Base-by-base conservation (phyloP, 92 coral and sea anemone species). In the Paramuricea clavata region DNA sequence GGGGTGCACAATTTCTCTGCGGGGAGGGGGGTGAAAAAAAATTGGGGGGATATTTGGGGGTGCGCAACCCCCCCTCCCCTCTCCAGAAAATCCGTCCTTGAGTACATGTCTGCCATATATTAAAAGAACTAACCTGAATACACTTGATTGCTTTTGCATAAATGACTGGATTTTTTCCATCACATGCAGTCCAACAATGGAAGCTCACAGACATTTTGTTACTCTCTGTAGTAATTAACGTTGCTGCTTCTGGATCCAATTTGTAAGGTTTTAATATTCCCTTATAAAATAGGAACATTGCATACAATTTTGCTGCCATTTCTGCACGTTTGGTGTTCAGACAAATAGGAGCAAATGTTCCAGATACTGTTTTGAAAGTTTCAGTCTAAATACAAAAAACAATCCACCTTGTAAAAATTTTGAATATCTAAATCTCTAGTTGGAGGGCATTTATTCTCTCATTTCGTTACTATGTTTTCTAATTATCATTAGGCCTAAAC, bases 241-340 rank as follows among this genome's bases (percentile, higher is more conserved):
- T 47, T 47, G 52, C 52, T 9, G 52, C 52, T 47, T 47, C 52
- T 47, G 52, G 52, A 47, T 13, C 35, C 35, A 25, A 7, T 25
- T 61, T 61, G 69, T 61, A 23, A 61, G 12, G 31, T 23, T 23
- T 22, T 19, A 61, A 61, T 61, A 61, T 6, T 6, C 69, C 69
- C 35, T 61, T 61, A 30, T 61, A 61, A 61, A 61, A 61, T 5
- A 61, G 31, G 69, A 23, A 6, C 11, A 61, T 61, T 6, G 69
- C 27, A 30, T 61, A 61, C 31, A 61, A 30, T 61, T 61, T 61
- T 61, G 69, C 69, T 61, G 69, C 69, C 69, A 61, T 61, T 61
- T 61, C 69, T 19, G 69, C 69, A 2, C 69, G 31, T 61, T 22
- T 61, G 69, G 69, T 61, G 69, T 61, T 61, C 12, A 61, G 69